Percentiles rank a stretch among this genome's conserved stretches.
phyloP scores from a whole-genome alignment of 2,797 vertebrate genomes.

The Sebastes hubbsi region DNA sequence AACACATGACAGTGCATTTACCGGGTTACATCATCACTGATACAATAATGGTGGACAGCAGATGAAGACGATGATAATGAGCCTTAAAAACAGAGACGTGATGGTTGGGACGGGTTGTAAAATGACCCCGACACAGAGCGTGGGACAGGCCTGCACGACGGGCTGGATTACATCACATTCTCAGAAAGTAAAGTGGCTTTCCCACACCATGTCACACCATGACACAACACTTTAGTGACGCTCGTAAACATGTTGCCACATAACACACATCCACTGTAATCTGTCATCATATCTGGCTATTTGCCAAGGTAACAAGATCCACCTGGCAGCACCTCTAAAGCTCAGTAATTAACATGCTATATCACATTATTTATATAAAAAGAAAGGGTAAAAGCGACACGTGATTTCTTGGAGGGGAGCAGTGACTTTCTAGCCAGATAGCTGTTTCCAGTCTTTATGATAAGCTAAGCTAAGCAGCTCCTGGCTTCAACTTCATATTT shows the following conservation, averaged over 20 bases:
- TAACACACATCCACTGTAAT: background rate
- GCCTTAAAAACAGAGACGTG: slow-evolving; percentile 14
- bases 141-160: background rate
- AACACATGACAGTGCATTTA: background rate
- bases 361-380: background rate
- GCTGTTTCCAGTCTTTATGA: background rate
- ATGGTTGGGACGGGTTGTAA: slow-evolving; percentile 4
- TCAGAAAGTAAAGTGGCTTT: slow-evolving; percentile 8
- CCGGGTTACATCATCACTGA: background rate
- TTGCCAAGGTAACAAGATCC: background rate
- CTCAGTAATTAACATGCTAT: background rate
- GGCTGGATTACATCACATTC: slow-evolving; percentile 45
- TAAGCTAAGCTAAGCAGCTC: background rate
- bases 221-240: slow-evolving; percentile 47
- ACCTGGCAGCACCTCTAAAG: background rate
- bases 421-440: background rate
- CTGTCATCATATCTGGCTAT: background rate
- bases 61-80: slow-evolving; percentile 11
- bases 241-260: slow-evolving; percentile 13
- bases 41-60: background rate
- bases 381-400: background rate
- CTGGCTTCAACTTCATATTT: background rate
- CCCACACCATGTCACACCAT: slow-evolving; percentile 50
- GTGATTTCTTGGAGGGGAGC: background rate
- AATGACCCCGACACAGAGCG: slow-evolving; percentile 15